Base-by-base conservation (phyloP, 1,140 invertebrate species). In the Trichonephila clavata region DNA sequence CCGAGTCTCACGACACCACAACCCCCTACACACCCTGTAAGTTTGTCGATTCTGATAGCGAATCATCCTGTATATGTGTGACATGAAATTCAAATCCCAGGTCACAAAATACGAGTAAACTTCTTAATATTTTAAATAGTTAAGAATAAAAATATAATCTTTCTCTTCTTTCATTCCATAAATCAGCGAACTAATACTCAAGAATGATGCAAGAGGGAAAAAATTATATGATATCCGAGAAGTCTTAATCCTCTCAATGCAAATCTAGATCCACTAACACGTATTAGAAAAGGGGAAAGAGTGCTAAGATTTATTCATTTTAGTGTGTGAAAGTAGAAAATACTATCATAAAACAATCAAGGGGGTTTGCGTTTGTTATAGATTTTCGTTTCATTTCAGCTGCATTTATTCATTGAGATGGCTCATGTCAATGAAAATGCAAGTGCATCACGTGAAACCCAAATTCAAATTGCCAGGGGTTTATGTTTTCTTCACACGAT, bases 381-480 rank as follows among this genome's bases (percentile, higher is more conserved):
- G 18, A 32, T 32, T 77, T 39, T 18, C 27, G 14, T 84, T 84
- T 84, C 57, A 60, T 84, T 59, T 84, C 21, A 60, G 21, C 20
- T 18, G 50, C 14, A n/a, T 20, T 60, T 24, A 84, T 27, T 16
- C 57, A 57, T 59, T 57, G 43, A 59, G 83, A 84, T 8, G 39
- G 21, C 43, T 32, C 80, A 21, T 83, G 80, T 83, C 80, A 84
- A 84, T 84, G 81, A 57, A 57, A 84, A 59, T 84, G 83, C n/a
- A 60, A 84, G 21, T 60, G 21, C n/a, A 60, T 24, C 83, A 84
- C 83, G 83, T 50, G 27, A 84, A 77, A 39, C 16, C 14, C 43
- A 84, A 84, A 60, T 60, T 50, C 83, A 59, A 7, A 59, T 59
- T n/a, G 60, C 27, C 80, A 50, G 50, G 80, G 50, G 80, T 83